Percentiles rank a stretch among this genome's conserved stretches.
Evolutionary conservation across 1,140 invertebrate species (phyloP).

Genomic region (Camponotus vicinus): DNA sequence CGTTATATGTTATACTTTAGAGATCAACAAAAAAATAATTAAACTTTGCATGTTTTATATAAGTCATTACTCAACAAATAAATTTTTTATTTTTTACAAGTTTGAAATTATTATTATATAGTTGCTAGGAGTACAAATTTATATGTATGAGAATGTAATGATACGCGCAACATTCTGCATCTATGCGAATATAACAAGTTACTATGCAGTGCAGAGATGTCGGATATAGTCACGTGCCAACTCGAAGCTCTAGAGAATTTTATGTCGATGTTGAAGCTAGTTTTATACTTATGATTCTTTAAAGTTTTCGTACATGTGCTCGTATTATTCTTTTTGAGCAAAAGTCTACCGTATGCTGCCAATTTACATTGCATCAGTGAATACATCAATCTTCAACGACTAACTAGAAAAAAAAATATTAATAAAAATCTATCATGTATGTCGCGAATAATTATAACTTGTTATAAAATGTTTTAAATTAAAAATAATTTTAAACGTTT

Average conservation of each 20-base stretch:
- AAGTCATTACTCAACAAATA: conserved; percentile 1
- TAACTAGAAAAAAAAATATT: neutral
- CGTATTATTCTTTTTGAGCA: conserved; percentile 21
- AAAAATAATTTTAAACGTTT: no score
- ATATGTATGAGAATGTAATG: neutral
- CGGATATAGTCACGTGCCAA: conserved; percentile 42
- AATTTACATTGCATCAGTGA: neutral
- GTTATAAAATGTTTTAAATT: neutral
- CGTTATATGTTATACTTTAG: neutral
- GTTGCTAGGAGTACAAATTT: conserved; percentile 17
- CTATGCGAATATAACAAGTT: conserved; percentile 43
- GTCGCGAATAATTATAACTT: neutral
- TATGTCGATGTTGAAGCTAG: conserved; percentile 45
- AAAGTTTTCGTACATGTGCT: neutral
- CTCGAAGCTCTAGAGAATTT: conserved; percentile 46
- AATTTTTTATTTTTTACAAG: neutral
- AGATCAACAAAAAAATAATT: neutral
- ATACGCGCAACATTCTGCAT: conserved; percentile 15
- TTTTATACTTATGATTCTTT: conserved; percentile 42
- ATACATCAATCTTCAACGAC: neutral
- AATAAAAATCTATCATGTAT: neutral
- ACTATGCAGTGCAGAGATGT: conserved; percentile 23
- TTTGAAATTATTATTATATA: conserved; percentile 27
- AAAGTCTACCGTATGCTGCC: neutral
- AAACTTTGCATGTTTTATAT: neutral